Percentiles rank a stretch among this genome's conserved stretches.
Conservation (phyloP, 2,888 invertebrate species). For the Apamea epomidion region DNA sequence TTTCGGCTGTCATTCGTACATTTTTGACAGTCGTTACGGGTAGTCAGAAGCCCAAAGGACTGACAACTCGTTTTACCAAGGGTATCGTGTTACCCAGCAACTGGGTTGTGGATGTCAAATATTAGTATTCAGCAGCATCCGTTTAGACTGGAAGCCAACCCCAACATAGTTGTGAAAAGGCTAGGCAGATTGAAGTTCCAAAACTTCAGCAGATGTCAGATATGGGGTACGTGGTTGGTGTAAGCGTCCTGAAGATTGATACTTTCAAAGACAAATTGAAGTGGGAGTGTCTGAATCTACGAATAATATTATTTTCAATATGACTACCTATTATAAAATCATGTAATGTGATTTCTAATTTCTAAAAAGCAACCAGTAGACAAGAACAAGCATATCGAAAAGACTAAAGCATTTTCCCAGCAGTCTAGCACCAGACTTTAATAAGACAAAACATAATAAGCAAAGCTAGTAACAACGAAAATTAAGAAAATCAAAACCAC, state of each 20-base stretch:
- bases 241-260: background rate
- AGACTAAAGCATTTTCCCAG: too few relatives aligned
- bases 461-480: background rate
- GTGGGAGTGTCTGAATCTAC: background rate
- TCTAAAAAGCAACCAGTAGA: too few relatives aligned
- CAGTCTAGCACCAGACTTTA: background rate
- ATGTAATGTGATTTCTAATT: background rate
- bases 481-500: background rate
- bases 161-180: background rate
- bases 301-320: background rate
- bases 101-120: background rate
- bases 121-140: background rate
- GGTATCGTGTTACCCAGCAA: background rate
- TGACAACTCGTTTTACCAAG: background rate
- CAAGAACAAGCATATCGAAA: too few relatives aligned
- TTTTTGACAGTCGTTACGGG: background rate
- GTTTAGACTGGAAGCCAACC: background rate
- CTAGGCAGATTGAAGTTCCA: background rate
- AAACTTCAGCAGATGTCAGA: background rate
- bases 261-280: background rate
- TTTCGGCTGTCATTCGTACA: background rate
- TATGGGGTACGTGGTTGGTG: background rate
- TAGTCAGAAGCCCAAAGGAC: background rate
- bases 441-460: too few relatives aligned
- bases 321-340: background rate